Conservation (phyloP, 2,888 invertebrate genomes). For the Rhyacophila evoluta region DNA sequence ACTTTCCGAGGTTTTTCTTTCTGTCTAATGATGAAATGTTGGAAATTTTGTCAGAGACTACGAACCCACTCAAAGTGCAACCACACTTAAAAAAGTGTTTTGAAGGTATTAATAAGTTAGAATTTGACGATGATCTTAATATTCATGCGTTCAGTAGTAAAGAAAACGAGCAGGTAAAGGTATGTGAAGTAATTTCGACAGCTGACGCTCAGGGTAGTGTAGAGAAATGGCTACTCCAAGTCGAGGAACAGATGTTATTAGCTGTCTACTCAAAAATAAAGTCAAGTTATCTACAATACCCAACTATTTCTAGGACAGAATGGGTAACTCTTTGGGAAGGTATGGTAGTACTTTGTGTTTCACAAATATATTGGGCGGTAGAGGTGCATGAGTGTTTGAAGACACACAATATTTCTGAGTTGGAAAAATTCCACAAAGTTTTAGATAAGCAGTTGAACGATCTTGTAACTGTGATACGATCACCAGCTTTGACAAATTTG, state of each 20-base stretch:
- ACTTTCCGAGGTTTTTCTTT: slow-evolving; percentile 90
- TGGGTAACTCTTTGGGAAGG: slow-evolving; percentile 87
- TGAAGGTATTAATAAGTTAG: slow-evolving; percentile 83
- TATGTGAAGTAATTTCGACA: slow-evolving; percentile 75
- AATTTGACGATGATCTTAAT: slow-evolving; percentile 78
- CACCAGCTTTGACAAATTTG: slow-evolving; percentile 78
- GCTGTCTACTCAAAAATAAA: slow-evolving; percentile 78
- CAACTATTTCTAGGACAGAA: slow-evolving; percentile 69
- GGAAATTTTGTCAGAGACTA: slow-evolving; percentile 90
- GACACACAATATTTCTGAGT: slow-evolving; percentile 69
- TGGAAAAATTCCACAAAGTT: slow-evolving; percentile 70
- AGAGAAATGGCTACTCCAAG: slow-evolving; percentile 87
- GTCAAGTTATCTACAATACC: slow-evolving; percentile 76
- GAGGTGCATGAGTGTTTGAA: slow-evolving; percentile 80
- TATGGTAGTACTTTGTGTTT: slow-evolving; percentile 83
- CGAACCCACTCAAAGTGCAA: slow-evolving; percentile 86
- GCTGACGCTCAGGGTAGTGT: slow-evolving; percentile 83
- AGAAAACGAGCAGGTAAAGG: slow-evolving; percentile 78
- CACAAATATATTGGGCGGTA: slow-evolving; percentile 87
- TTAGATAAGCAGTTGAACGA: slow-evolving; percentile 77
- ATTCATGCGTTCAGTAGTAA: slow-evolving; percentile 84
- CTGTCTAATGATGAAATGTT: slow-evolving; percentile 92
- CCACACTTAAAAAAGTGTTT: slow-evolving; percentile 91
- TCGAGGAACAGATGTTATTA: slow-evolving; percentile 84
- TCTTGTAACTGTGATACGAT: slow-evolving; percentile 79